Evolutionary conservation across 2,888 invertebrate species (phyloP).

Genomic region (Agelastica alni): DNA sequence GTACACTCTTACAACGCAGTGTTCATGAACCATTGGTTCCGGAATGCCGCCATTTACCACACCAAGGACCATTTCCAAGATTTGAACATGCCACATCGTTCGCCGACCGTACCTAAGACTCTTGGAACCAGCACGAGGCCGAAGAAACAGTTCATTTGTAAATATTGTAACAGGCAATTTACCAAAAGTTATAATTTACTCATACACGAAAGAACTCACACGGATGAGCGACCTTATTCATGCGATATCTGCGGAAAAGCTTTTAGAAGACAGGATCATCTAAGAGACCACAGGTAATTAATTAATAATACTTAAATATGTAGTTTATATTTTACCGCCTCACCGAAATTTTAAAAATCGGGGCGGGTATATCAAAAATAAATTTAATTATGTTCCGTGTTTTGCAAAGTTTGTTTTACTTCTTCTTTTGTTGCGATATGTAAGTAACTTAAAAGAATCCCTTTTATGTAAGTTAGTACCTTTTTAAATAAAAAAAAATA

Average conservation of each 20-base stretch:
- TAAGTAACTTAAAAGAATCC: too few species aligned
- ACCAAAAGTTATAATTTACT: constrained; percentile 97
- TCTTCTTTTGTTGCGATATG: too few species aligned
- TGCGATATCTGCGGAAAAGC: constrained; percentile 97
- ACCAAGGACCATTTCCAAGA: constrained; percentile 47
- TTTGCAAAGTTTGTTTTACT: too few species aligned
- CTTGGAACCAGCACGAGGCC: constrained; percentile 61
- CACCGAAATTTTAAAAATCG: too few species aligned
- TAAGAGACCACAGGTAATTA: constrained; percentile 87
- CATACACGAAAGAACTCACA: constrained; percentile 96
- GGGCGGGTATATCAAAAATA: too few species aligned
- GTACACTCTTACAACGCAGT: constrained; percentile 59
- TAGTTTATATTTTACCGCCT: too few species aligned
- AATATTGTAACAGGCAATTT: constrained; percentile 95
- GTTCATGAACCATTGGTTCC: constrained; percentile 75
- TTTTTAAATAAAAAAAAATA: too few species aligned
- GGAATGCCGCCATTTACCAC: constrained; percentile 72
- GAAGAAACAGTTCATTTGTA: constrained; percentile 93
- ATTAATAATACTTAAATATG: too few species aligned
- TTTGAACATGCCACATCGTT: constrained; percentile 48
- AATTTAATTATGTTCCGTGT: too few species aligned
- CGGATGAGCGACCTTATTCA: constrained; percentile 93
- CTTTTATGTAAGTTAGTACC: too few species aligned
- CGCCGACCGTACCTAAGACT: constrained; percentile 56
- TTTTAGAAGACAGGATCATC: constrained; percentile 92